These are phyloP conservation scores for Cryptoleucopteryx plumbea DNA, from an alignment of 2,113 vertebrate genomes.

Conservation along the genomic window DNA sequence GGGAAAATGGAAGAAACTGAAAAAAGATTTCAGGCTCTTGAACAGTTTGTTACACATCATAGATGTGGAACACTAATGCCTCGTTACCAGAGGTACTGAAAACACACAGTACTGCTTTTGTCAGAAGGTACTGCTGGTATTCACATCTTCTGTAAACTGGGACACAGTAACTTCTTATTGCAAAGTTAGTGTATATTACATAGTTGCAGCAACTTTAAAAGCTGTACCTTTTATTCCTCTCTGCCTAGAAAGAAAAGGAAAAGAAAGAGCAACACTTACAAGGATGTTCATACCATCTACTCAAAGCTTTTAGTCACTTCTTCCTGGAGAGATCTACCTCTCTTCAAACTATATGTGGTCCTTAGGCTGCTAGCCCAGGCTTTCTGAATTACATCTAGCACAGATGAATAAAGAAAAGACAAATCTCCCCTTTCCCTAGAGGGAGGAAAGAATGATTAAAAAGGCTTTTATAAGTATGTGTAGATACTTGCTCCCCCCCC, in stretches of 20 bases:
- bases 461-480: neutral
- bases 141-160: neutral
- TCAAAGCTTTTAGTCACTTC: neutral
- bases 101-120: accelerated
- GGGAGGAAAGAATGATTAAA: neutral
- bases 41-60: neutral
- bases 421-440: neutral
- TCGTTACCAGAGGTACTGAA: neutral
- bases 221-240: neutral
- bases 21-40: neutral
- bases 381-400: neutral
- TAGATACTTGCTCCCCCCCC: neutral
- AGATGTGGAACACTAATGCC: neutral
- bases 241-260: neutral
- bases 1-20: neutral
- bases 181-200: neutral
- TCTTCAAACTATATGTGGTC: accelerated
- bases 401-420: neutral
- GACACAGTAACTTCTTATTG: neutral
- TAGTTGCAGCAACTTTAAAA: neutral
- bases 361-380: neutral
- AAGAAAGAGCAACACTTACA: neutral
- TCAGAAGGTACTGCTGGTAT: neutral
- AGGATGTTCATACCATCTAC: neutral
- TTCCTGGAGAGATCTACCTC: neutral